A percentile compares a stretch with the other conserved stretches of the same genome.
phyloP scores from a whole-genome alignment of 2,888 invertebrate genomes.

The Heliconius sara region DNA sequence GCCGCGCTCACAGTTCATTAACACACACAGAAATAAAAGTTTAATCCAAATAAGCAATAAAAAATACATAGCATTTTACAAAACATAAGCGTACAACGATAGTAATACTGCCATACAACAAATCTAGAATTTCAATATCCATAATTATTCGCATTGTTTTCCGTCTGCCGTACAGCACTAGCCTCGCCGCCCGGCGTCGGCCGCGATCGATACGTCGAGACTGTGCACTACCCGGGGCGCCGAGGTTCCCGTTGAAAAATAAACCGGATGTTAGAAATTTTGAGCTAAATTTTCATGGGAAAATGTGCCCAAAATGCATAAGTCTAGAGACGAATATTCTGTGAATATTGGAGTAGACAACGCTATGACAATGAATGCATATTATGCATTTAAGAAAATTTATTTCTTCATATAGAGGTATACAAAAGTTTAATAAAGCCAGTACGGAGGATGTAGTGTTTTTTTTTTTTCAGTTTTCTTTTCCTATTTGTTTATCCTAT shows the following conservation, averaged over 20 bases:
- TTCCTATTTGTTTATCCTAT: not conserved
- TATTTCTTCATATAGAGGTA: conserved; percentile 21
- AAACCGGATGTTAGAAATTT: conserved; percentile 44
- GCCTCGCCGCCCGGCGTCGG: conserved; percentile 50
- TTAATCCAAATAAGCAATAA: conserved; percentile 6
- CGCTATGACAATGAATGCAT: conserved; percentile 27
- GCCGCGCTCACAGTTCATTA: too few relatives aligned
- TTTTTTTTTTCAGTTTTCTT: not conserved
- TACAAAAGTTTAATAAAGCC: conserved; percentile 22
- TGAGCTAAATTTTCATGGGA: conserved; percentile 5
- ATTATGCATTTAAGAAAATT: conserved; percentile 19
- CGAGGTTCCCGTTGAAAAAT: conserved; percentile 48
- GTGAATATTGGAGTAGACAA: conserved; percentile 21
- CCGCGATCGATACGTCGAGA: conserved; percentile 55
- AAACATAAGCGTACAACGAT: not conserved
- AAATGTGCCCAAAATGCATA: conserved; percentile 10
- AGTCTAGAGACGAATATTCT: conserved; percentile 8
- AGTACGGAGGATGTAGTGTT: not conserved
- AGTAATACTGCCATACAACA: not conserved
- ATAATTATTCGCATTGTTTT: conserved; percentile 12
- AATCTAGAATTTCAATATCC: not conserved
- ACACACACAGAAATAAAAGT: too few relatives aligned
- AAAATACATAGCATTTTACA: not conserved
- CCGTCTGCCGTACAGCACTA: conserved; percentile 7
- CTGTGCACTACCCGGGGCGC: conserved; percentile 47